A percentile compares a stretch with the other conserved stretches of the same genome.
These are phyloP conservation scores for Tipula confusa DNA, from an alignment of 2,888 invertebrate species.

Conservation along the genomic window DNA sequence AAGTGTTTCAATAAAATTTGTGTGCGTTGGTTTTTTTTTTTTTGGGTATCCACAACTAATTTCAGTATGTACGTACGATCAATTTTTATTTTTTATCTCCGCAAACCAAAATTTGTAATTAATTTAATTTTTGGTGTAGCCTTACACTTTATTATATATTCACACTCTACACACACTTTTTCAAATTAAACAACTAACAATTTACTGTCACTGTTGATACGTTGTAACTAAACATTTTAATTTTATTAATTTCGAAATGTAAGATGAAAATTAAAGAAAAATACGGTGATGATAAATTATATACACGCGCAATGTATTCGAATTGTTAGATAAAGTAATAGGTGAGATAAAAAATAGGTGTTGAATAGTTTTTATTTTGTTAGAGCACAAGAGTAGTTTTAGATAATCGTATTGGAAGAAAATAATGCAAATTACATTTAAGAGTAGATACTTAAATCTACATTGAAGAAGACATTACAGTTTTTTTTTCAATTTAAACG, in stretches of 20 bases:
- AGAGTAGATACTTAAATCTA: no score
- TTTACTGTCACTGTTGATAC: neutral
- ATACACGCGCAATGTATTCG: neutral
- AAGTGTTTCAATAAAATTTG: neutral
- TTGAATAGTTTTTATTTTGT: neutral
- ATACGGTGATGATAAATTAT: neutral
- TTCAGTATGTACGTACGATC: neutral
- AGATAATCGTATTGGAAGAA: no score
- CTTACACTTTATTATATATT: neutral
- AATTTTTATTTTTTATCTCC: neutral
- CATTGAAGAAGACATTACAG: no score
- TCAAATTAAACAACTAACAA: neutral
- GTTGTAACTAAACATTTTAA: neutral
- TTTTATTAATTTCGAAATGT: neutral
- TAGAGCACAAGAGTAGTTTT: neutral
- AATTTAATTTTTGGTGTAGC: neutral
- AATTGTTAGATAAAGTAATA: neutral
- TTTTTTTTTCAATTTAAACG: no score
- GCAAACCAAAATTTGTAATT: neutral
- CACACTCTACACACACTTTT: neutral
- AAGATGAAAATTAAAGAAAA: conserved; percentile 20
- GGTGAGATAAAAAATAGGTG: neutral
- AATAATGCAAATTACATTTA: no score
- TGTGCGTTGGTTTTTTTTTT: neutral
- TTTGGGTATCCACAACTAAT: neutral